Percentiles rank a stretch among this genome's conserved stretches.
Evolutionary conservation across 1,140 invertebrate species (phyloP).

Genomic region (Hylaeus anthracinus): DNA sequence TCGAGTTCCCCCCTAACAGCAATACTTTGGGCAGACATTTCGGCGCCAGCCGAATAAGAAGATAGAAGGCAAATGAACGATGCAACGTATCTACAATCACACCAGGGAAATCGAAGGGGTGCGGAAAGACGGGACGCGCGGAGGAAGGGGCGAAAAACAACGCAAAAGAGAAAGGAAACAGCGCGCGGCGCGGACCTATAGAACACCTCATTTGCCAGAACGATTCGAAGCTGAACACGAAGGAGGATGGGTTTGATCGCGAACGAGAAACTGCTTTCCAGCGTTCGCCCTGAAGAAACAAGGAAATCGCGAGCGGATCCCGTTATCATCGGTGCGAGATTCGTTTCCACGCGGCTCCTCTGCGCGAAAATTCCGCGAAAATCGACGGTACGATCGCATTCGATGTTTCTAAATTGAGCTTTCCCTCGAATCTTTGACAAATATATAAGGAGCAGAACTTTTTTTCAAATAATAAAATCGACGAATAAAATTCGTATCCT

Average conservation of each 20-base stretch:
- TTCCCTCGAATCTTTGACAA: no score
- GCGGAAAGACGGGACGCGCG: neutral
- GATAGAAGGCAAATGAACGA: conserved; percentile 54
- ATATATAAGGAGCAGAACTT: no score
- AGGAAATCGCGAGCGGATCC: conserved; percentile 2
- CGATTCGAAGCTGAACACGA: conserved; percentile 28
- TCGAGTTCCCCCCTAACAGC: neutral
- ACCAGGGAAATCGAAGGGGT: conserved; percentile 46
- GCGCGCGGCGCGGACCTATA: neutral
- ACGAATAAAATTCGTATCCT: no score
- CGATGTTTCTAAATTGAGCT: neutral
- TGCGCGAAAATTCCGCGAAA: no score
- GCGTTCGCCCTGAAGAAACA: neutral
- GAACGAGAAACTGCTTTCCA: conserved; percentile 40
- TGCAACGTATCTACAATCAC: conserved; percentile 54
- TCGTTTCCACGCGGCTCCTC: neutral
- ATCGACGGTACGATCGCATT: no score
- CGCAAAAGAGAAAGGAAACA: conserved; percentile 16
- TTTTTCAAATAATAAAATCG: no score
- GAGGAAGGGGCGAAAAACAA: conserved; percentile 23
- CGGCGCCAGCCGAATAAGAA: conserved; percentile 38
- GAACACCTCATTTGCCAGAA: conserved; percentile 40
- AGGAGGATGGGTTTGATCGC: conserved; percentile 37
- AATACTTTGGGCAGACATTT: conserved; percentile 50
- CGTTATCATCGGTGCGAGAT: neutral